Base-by-base conservation (phyloP, 2,113 vertebrate genomes). In the Corydoras maculifer region DNA sequence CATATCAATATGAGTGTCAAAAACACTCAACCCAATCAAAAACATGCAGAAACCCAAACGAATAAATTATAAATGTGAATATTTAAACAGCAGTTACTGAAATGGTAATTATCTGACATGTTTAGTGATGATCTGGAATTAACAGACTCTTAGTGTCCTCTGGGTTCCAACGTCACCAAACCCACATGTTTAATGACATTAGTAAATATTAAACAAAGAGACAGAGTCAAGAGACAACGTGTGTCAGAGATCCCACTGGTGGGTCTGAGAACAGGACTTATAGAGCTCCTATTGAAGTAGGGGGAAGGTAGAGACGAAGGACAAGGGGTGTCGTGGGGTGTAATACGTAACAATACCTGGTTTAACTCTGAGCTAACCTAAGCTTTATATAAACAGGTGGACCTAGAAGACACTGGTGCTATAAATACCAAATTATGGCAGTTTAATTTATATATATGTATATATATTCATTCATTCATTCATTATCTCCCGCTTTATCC, bases 21-120 rank as follows among this genome's bases (percentile, higher is more conserved):
- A 78, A 43, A 82, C 79, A 80, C 71, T 57, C 14, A 57, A 58
- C 35, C 7, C 18, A 25, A 25, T 25, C 18, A 25, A 25, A 25
- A 25, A 25, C 18, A 58, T 63, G 75, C 71, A 72, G 15, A 59
- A 51, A 68, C 25, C 50, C 77, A 63, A 76, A 65, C 15, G 50
- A 48, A 58, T 50, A 12, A 29, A 63, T 75, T 64, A n/a, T 73
- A 6, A 30, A 63, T 32, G 25, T 31, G n/a, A 43, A 68, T 14
- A 60, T 70, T 29, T 60, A n/a, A 65, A 63, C 59, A 15, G 62
- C 53, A 54, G 29, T 54, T 8, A 70, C 29, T 57, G 15, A 29
- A 31, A 62, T 62, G 49, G 3, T 57, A 54, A 71, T 63, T 8
- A 9, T 8, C 61, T n/a, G 13, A 48, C n/a, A 57, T 60, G 68